Conservation (phyloP, 2,888 invertebrate genomes). For the Drosophila hamatofila region DNA sequence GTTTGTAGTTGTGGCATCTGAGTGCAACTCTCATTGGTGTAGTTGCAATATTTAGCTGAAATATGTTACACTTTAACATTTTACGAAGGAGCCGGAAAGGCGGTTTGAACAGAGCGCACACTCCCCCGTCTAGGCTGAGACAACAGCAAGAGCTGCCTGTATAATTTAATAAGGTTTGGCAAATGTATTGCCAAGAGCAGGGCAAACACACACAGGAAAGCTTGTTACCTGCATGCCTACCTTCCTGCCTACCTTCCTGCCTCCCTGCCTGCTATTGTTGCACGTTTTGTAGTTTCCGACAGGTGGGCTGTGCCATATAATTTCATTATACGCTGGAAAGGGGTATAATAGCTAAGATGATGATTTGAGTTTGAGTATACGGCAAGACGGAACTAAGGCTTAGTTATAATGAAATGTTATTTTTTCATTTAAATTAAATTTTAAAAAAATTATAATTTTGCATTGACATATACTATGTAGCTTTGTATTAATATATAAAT, state of each 20-base stretch:
- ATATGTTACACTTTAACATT: constrained; percentile 71
- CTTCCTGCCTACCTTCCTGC: background rate
- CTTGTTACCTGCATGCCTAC: constrained; percentile 2
- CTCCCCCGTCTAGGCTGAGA: background rate
- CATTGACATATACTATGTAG: too few relatives aligned
- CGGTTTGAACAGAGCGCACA: constrained; percentile 13
- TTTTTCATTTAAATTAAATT: background rate
- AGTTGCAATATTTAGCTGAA: constrained; percentile 72
- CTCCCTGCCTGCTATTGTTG: constrained; percentile 43
- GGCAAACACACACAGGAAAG: constrained; percentile 22
- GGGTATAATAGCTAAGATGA: constrained; percentile 31
- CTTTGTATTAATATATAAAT: background rate
- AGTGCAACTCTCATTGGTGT: constrained; percentile 56
- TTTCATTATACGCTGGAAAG: constrained; percentile 60
- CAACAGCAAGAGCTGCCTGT: constrained; percentile 41
- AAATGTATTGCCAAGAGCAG: constrained; percentile 56
- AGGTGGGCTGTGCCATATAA: constrained; percentile 57
- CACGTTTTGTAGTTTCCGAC: constrained; percentile 73
- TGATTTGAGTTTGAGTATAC: constrained; percentile 13
- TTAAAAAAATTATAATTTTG: background rate
- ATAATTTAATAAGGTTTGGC: constrained; percentile 74
- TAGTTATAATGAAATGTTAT: background rate
- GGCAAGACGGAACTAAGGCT: background rate
- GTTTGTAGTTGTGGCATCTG: constrained; percentile 11
- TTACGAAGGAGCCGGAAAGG: constrained; percentile 32